Percentiles rank a stretch among this genome's conserved stretches.
Conservation (phyloP, 2,797 vertebrate species). For the Pyrocephalus nanus region DNA sequence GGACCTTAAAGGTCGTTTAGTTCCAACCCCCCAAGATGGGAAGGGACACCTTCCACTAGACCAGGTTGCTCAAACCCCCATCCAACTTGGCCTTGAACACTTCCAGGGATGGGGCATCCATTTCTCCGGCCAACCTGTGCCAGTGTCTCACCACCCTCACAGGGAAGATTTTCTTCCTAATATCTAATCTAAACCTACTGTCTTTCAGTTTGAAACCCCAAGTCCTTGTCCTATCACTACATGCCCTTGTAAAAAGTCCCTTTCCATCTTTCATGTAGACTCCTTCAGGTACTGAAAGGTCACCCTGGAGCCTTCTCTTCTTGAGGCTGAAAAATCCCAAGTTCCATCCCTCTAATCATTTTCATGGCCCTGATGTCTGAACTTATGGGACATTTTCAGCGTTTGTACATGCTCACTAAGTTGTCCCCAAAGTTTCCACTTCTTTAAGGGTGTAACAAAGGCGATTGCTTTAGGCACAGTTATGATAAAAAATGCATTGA, state of each 20-base stretch:
- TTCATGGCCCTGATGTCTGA: background rate
- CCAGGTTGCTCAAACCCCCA: background rate
- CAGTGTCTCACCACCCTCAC: background rate
- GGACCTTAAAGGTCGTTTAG: background rate
- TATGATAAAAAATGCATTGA: background rate
- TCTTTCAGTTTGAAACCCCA: background rate
- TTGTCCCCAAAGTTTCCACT: background rate
- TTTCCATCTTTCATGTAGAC: background rate
- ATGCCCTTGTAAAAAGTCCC: background rate
- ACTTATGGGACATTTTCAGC: background rate
- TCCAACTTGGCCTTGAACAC: background rate
- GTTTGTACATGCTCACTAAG: background rate
- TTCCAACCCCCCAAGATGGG: background rate
- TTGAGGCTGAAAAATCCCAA: background rate
- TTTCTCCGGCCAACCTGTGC: background rate
- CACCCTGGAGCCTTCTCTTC: background rate
- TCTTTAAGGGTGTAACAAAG: background rate
- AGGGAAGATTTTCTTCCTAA: background rate
- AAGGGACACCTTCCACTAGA: background rate
- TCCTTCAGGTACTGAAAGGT: background rate
- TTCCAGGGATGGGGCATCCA: background rate
- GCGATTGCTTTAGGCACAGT: background rate
- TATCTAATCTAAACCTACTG: background rate
- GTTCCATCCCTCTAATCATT: background rate
- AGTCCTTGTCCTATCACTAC: background rate